Evolutionary conservation across 2,797 vertebrate species (phyloP).

Genomic region (Florisuga fusca): DNA sequence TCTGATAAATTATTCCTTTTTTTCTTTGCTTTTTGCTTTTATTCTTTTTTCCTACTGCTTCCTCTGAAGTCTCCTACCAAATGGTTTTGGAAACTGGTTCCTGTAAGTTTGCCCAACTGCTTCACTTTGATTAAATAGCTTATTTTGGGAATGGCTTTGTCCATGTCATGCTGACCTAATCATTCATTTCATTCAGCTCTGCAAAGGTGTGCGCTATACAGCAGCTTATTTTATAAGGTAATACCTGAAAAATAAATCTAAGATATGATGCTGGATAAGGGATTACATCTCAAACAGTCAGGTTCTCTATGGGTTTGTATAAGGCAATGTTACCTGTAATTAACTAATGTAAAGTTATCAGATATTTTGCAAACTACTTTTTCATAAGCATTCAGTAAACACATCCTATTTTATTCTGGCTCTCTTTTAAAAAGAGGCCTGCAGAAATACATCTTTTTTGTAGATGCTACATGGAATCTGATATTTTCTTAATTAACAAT

Average conservation of each 20-base stretch:
- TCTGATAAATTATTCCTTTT: slow-evolving; percentile 76
- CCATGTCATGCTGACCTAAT: slow-evolving; percentile 52
- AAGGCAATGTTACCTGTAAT: background rate
- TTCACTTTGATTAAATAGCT: slow-evolving; percentile 57
- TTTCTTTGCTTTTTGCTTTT: slow-evolving; percentile 76
- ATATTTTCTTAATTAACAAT: background rate
- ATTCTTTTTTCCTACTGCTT: slow-evolving; percentile 77
- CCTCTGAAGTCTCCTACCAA: slow-evolving; percentile 98
- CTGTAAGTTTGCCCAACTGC: slow-evolving; percentile 90
- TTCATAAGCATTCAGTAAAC: background rate
- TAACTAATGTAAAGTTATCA: background rate
- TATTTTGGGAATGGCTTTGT: slow-evolving; percentile 47
- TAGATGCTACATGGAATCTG: background rate
- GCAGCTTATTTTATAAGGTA: slow-evolving; percentile 1
- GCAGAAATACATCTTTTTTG: background rate
- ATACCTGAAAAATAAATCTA: background rate
- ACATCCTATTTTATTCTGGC: background rate
- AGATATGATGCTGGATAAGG: background rate
- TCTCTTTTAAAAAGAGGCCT: background rate
- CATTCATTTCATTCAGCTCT: slow-evolving; percentile 33
- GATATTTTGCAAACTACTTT: background rate
- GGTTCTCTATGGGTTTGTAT: background rate
- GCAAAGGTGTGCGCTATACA: background rate
- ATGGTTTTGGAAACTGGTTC: slow-evolving; percentile 99
- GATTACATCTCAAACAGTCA: background rate